Conservation (phyloP, 2,797 vertebrate genomes). For the Argyrosomus regius region DNA sequence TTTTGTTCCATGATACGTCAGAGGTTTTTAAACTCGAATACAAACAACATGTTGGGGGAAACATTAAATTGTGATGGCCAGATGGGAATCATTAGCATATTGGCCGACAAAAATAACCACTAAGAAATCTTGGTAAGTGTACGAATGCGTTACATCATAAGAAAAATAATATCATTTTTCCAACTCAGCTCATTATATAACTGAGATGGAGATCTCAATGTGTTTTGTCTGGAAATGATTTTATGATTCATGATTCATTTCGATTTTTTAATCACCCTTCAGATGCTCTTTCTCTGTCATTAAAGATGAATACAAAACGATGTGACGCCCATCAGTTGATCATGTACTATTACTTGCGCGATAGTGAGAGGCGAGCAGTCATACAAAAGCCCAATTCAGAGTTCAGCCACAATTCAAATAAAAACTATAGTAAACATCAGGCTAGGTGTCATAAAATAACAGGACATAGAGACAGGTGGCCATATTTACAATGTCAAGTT, state of each 20-base stretch:
- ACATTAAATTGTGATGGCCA: background rate
- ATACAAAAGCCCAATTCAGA: slow-evolving; percentile 15
- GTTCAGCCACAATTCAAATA: slow-evolving; percentile 21
- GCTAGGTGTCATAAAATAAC: slow-evolving; percentile 8
- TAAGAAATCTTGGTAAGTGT: background rate
- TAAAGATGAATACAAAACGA: background rate
- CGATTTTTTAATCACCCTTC: background rate
- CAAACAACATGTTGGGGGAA: background rate
- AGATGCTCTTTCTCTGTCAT: background rate
- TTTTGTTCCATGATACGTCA: background rate
- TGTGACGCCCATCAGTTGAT: background rate
- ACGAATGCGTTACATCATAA: background rate
- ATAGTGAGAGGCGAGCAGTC: background rate
- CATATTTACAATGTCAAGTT: background rate
- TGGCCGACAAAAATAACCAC: background rate
- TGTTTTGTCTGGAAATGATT: background rate
- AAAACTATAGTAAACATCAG: background rate
- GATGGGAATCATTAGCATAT: background rate
- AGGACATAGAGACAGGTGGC: background rate
- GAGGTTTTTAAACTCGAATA: background rate
- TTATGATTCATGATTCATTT: too few species aligned
- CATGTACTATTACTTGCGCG: background rate
- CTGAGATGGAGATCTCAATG: background rate
- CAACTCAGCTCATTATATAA: background rate
- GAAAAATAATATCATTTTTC: background rate